phyloP scores from a whole-genome alignment of 2,888 invertebrate genomes.

The Salticus scenicus region DNA sequence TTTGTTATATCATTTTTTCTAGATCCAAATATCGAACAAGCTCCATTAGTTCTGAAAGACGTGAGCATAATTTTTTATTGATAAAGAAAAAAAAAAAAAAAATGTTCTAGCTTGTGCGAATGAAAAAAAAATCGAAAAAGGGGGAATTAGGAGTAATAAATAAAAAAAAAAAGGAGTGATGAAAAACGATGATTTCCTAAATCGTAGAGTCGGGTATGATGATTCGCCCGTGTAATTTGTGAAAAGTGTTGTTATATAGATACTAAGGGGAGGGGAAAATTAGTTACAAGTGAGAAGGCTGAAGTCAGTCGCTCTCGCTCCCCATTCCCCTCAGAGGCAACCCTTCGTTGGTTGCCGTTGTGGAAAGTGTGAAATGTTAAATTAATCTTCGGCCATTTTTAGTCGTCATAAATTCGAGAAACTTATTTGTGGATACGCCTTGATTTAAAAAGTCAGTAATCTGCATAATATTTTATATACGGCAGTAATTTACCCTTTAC shows the following conservation, averaged over 20 bases:
- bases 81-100: constrained; percentile 9
- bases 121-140: constrained; percentile 15
- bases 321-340: constrained; percentile 9
- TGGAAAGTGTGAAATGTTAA: constrained; percentile 16
- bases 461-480: no score
- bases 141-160: constrained; percentile 61
- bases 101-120: neutral
- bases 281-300: constrained; percentile 50
- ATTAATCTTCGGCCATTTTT: constrained; percentile 16
- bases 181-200: constrained; percentile 49
- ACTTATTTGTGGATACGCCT: no score
- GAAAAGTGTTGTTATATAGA: constrained; percentile 50
- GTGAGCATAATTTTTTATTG: constrained; percentile 27
- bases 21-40: constrained; percentile 28
- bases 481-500: no score
- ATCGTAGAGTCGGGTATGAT: constrained; percentile 46
- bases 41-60: constrained; percentile 58
- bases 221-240: constrained; percentile 58
- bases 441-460: no score
- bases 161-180: constrained; percentile 28
- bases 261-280: constrained; percentile 37
- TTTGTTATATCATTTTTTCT: constrained; percentile 32
- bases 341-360: constrained; percentile 21
- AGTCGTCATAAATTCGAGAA: no score
- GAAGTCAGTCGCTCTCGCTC: neutral